A percentile compares a stretch with the other conserved stretches of the same genome.
Evolutionary conservation across 2,888 invertebrate species (phyloP).

Genomic region (Dromius quadrimaculatus): DNA sequence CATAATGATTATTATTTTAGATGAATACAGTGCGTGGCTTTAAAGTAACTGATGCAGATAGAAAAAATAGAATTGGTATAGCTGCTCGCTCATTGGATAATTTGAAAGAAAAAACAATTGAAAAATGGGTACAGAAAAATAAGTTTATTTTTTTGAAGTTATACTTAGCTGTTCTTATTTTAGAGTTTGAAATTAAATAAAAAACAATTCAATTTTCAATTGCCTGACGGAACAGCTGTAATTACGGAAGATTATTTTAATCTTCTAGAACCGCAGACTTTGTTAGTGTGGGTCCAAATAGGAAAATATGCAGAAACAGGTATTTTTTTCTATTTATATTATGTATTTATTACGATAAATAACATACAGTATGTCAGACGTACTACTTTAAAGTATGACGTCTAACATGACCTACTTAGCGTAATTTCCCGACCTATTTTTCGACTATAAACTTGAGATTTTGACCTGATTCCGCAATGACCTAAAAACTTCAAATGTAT

Average conservation of each 20-base stretch:
- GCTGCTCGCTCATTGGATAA: constrained; percentile 77
- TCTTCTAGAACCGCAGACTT: constrained; percentile 80
- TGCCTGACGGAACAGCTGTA: constrained; percentile 76
- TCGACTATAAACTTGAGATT: background rate
- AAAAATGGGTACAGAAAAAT: constrained; percentile 68
- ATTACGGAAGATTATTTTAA: constrained; percentile 83
- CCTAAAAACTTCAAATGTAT: constrained; percentile 9
- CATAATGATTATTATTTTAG: constrained; percentile 23
- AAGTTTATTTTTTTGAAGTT: background rate
- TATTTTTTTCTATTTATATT: constrained; percentile 4
- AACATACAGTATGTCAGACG: background rate
- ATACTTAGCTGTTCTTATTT: constrained; percentile 2
- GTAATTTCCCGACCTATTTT: constrained; percentile 1
- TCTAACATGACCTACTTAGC: constrained; percentile 24
- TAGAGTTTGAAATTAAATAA: constrained; percentile 63
- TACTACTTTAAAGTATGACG: constrained; percentile 6
- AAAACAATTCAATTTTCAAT: constrained; percentile 62
- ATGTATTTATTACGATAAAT: background rate
- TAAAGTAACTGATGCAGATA: constrained; percentile 78
- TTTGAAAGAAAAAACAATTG: constrained; percentile 76
- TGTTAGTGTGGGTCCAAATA: constrained; percentile 71
- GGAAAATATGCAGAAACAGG: constrained; percentile 64
- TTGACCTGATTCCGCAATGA: constrained; percentile 15
- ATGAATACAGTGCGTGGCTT: constrained; percentile 74
- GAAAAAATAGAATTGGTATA: constrained; percentile 78